Evolutionary conservation across 1,140 invertebrate species (phyloP), one percentile per base, ranked within the genome.

Genomic region (Drosophila malerkotliana): DNA sequence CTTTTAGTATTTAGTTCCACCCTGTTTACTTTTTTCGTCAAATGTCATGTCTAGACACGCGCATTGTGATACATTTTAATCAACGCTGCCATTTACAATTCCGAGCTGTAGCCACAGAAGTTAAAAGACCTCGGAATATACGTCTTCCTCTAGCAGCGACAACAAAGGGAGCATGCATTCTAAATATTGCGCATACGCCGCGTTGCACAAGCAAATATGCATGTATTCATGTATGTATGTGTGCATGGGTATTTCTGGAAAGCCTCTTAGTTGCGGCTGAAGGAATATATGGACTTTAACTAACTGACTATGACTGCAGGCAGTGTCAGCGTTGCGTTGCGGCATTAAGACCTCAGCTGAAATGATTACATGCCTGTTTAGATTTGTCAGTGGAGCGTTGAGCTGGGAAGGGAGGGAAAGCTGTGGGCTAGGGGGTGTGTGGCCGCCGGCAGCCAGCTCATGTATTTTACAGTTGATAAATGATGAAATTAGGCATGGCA

Each of bases 351-450:
- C 75, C 78, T 82, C 82, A 87, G 82, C 82, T 87, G 62, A 85
- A 85, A 87, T 85, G 83, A 85, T 87, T 87, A 88, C 83, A 88
- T 88, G 83, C 83, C 83, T 88, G 83, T 88, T 88, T 88, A 88
- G 83, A 88, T 88, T 88, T 88, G 83, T 83, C 79, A 88, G 83
- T 61, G 44, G 56, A 62, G 56, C 47, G 63, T 15, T 37, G 30
- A 15, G 28, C 39, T 28, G 41, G n/a, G 39, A 24, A 8, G 12
- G 12, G 6, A 28, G 26, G 26, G 26, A 28, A 6, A 6, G 5
- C 26, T 28, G 26, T 5, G 10, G 39, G 30, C 12, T 12, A 28
- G 8, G 18, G 30, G 15, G 6, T n/a, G 15, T 47, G n/a, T 18
- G 30, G 14, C 51, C 49, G 57, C 58, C 30, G 69, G 67, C 52